A percentile compares a stretch with the other conserved stretches of the same genome.
Evolutionary conservation across 2,888 invertebrate species (phyloP).

Genomic region (Drosophila mayaguana): DNA sequence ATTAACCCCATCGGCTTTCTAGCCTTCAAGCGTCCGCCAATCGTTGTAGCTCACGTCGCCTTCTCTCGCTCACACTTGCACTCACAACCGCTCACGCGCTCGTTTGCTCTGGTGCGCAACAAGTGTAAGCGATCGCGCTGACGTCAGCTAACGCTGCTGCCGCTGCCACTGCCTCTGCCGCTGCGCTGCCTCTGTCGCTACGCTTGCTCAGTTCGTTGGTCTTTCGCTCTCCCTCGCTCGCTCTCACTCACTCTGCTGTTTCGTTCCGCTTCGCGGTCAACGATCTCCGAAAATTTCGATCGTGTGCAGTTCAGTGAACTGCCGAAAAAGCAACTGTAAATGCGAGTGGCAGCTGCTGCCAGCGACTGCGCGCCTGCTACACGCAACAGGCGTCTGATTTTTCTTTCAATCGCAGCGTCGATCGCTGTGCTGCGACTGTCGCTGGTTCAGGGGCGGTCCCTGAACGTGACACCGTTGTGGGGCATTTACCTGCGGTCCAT

Average conservation of each 20-base stretch:
- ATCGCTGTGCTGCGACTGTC: constrained; percentile 13
- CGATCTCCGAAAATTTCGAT: constrained; percentile 60
- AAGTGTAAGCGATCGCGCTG: constrained; percentile 21
- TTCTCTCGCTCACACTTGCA: not conserved
- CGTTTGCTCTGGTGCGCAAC: constrained; percentile 5
- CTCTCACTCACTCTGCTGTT: not conserved
- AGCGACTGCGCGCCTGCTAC: constrained; percentile 73
- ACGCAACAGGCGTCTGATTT: constrained; percentile 79
- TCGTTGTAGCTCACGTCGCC: constrained; percentile 11
- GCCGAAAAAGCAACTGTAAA: constrained; percentile 60
- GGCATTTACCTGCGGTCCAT: constrained; percentile 56
- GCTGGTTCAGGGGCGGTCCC: constrained; percentile 71
- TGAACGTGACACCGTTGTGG: constrained; percentile 78
- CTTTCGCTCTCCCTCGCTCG: not conserved
- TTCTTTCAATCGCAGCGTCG: constrained; percentile 73
- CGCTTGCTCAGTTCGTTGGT: constrained; percentile 2
- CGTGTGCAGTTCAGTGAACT: constrained; percentile 57
- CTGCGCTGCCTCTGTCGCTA: not conserved
- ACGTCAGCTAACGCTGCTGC: constrained; percentile 22
- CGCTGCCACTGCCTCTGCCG: not conserved
- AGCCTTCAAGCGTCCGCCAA: constrained; percentile 25
- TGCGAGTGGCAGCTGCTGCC: constrained; percentile 15
- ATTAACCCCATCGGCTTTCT: constrained; percentile 25
- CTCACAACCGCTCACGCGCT: not conserved
- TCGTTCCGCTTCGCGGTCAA: constrained; percentile 47